Evolutionary conservation across 2,888 invertebrate genomes (phyloP).

Genomic region (Caenorhabditis sp.): DNA sequence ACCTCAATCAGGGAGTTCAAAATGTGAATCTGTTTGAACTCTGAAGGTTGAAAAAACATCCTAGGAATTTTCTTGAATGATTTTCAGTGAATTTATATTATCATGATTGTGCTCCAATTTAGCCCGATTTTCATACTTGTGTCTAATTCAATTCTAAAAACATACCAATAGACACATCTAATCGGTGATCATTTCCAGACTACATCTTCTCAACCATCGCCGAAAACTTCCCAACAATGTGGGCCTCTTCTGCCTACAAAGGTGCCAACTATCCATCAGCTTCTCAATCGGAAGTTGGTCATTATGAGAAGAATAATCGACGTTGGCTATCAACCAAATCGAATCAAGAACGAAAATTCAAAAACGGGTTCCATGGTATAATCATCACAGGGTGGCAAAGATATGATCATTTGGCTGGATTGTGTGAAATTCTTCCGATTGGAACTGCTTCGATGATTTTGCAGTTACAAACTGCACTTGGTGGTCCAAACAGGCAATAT

Average conservation of each 20-base stretch:
- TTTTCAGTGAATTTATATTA: too few species aligned
- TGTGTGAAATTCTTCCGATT: slow-evolving; percentile 74
- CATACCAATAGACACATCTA: too few species aligned
- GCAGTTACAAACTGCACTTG: slow-evolving; percentile 52
- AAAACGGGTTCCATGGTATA: slow-evolving; percentile 71
- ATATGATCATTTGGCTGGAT: slow-evolving; percentile 73
- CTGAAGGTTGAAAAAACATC: too few species aligned
- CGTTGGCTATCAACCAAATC: slow-evolving; percentile 71
- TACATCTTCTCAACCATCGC: slow-evolving; percentile 73
- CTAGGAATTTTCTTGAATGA: too few species aligned
- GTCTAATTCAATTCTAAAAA: too few species aligned
- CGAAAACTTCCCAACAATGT: slow-evolving; percentile 78
- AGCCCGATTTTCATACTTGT: too few species aligned
- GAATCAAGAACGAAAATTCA: slow-evolving; percentile 48
- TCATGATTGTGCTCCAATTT: too few species aligned
- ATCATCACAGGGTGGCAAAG: slow-evolving; percentile 74
- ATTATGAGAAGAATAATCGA: slow-evolving; percentile 73
- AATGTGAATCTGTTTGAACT: too few species aligned
- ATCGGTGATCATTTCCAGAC: slow-evolving; percentile 44
- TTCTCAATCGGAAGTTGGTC: slow-evolving; percentile 71
- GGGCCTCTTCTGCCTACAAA: slow-evolving; percentile 81
- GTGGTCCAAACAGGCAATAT: slow-evolving; percentile 26
- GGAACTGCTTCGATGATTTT: slow-evolving; percentile 63
- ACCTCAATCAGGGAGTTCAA: too few species aligned
- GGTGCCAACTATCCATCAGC: slow-evolving; percentile 61